Evolutionary conservation across 2,113 vertebrate genomes (phyloP).

Genomic region (Marmota monax): DNA sequence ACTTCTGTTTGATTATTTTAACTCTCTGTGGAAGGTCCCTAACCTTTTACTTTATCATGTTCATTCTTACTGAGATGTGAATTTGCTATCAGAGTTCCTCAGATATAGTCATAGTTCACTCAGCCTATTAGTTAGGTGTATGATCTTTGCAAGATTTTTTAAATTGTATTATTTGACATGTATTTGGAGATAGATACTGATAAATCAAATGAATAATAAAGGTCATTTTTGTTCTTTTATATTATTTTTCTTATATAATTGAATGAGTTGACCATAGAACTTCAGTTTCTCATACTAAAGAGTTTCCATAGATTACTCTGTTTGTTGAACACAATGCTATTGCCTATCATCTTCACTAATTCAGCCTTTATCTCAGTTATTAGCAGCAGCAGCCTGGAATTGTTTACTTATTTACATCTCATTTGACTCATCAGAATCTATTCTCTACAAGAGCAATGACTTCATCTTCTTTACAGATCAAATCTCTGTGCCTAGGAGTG

Average conservation of each 20-base stretch:
- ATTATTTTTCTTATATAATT: not conserved
- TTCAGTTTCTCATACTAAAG: not conserved
- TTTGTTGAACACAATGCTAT: not conserved
- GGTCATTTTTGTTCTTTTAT: not conserved
- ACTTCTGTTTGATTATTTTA: constrained; percentile 11
- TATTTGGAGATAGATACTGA: not conserved
- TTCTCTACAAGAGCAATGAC: not conserved
- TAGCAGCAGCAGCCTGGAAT: not conserved
- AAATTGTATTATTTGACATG: not conserved
- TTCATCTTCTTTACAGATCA: not conserved
- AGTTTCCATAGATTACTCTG: not conserved
- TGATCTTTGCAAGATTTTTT: not conserved
- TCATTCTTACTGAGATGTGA: not conserved
- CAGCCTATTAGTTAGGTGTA: not conserved
- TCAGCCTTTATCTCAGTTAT: not conserved
- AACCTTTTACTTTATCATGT: not conserved
- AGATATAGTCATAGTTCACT: not conserved
- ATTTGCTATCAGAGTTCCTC: not conserved
- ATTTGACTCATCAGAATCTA: not conserved
- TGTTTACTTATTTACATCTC: not conserved
- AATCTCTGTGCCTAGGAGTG: not conserved
- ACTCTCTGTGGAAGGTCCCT: not conserved
- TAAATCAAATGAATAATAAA: not conserved
- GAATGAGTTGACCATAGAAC: not conserved
- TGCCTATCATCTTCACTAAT: not conserved